Conservation (phyloP, 2,888 invertebrate genomes). For the Noctua fimbriata region DNA sequence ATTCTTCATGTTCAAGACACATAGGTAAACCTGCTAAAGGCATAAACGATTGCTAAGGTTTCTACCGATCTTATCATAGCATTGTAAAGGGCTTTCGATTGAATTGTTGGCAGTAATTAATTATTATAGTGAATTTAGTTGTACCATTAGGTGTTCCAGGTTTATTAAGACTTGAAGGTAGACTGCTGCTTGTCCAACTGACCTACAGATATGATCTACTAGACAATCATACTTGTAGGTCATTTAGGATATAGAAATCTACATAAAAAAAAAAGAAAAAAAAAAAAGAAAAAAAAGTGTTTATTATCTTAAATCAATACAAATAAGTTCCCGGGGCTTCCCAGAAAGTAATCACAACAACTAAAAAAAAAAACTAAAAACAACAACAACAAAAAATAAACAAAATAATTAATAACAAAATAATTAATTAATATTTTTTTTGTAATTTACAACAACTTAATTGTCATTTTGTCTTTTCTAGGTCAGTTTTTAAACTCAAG, state of each 20-base stretch:
- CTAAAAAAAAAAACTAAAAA: too few relatives aligned
- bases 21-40: background rate
- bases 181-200: constrained; percentile 20
- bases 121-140: constrained; percentile 6
- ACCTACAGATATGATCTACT: constrained; percentile 35
- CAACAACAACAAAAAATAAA: too few relatives aligned
- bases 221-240: constrained; percentile 21
- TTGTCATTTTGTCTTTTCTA: background rate
- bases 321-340: too few relatives aligned
- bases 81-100: constrained; percentile 20
- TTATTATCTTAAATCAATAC: too few relatives aligned
- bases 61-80: constrained; percentile 28
- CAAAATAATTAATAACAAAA: too few relatives aligned
- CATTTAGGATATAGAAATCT: constrained; percentile 13
- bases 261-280: too few relatives aligned
- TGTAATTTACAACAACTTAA: background rate
- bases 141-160: constrained; percentile 5
- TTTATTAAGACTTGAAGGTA: constrained; percentile 25
- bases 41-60: background rate
- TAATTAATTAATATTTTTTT: too few relatives aligned
- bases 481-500: background rate
- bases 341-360: too few relatives aligned
- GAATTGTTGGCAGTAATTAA: constrained; percentile 21
- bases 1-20: background rate
- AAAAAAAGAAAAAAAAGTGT: too few relatives aligned